Evolutionary conservation across 2,888 invertebrate species (phyloP).

Genomic region (Phragmatobia fuliginosa): DNA sequence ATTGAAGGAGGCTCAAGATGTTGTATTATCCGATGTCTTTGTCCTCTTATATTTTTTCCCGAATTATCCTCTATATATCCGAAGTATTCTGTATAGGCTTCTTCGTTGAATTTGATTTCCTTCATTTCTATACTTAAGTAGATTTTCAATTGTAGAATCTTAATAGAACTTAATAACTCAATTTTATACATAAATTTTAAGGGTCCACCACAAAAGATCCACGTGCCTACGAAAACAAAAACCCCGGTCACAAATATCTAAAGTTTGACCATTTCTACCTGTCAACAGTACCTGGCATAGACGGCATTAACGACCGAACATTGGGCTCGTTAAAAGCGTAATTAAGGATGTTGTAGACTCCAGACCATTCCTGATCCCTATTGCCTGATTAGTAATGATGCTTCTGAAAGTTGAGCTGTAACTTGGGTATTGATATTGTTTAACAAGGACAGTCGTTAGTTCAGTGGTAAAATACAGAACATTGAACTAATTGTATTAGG

Average conservation of each 20-base stretch:
- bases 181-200: conserved; percentile 31
- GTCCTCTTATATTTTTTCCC: too few species aligned
- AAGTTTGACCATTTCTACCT: conserved; percentile 45
- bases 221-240: conserved; percentile 25
- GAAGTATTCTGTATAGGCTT: too few species aligned
- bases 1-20: too few species aligned
- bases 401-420: background rate
- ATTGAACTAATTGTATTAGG: background rate
- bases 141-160: too few species aligned
- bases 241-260: conserved; percentile 32
- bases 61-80: too few species aligned
- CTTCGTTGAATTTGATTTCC: too few species aligned
- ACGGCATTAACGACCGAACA: conserved; percentile 37
- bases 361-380: conserved; percentile 33
- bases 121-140: too few species aligned
- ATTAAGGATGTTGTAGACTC: conserved; percentile 38
- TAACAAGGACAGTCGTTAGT: background rate
- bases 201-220: conserved; percentile 32
- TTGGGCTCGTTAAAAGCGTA: conserved; percentile 40
- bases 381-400: conserved; percentile 31
- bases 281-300: conserved; percentile 31
- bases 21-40: too few species aligned
- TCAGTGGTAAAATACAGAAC: background rate
- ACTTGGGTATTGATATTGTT: conserved; percentile 4
- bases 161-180: background rate